Base-by-base conservation (phyloP, 2,888 invertebrate genomes). In the Chrysomela aeneicollis region DNA sequence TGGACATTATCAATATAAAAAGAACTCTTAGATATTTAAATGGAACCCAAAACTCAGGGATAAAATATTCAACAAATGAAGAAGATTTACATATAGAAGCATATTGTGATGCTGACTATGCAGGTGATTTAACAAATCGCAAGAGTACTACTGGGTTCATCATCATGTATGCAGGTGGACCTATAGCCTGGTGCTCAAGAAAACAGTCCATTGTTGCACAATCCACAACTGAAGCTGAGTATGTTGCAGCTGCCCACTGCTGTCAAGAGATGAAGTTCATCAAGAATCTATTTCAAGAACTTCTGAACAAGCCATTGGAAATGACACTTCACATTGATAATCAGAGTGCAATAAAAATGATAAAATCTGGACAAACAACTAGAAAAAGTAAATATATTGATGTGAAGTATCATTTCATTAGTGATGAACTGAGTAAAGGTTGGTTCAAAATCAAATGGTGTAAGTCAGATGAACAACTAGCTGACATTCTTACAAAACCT, bases 331-430 rank as follows among this genome's bases (percentile, higher is more conserved):
- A n/a, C n/a, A n/a, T 52, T 26, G 26, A 22, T 26, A 9, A 52
- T 26, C 2, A 26, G 26, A n/a, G 52, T 12, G 19, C 6, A 49
- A n/a, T 49, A 18, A 46, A 49, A 49, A 49, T 49, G 49, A 49
- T 49, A 1, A 49, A 49, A 21, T 49, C 49, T 4, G 49, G 49
- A 12, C 32, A 35, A 35, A 10, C 32, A 35, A 35, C 32, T 10
- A 35, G 32, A 35, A 35, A 35, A 10, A 35, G 32, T 12, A 49
- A 21, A 49, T 49, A 12, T n/a, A 10, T 19, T 18, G 18, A 10
- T 19, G 18, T 49, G 9, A 49, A 49, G n/a, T 49, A 49, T n/a
- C 49, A 49, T 49, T 46, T 46, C n/a, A 46, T 46, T 18, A 10
- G 21, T 18, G 19, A 49, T 17, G 49, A 49, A 46, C n/a, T 46